Evolutionary conservation across 2,888 invertebrate genomes (phyloP).

Genomic region (Thymelicus lineola): DNA sequence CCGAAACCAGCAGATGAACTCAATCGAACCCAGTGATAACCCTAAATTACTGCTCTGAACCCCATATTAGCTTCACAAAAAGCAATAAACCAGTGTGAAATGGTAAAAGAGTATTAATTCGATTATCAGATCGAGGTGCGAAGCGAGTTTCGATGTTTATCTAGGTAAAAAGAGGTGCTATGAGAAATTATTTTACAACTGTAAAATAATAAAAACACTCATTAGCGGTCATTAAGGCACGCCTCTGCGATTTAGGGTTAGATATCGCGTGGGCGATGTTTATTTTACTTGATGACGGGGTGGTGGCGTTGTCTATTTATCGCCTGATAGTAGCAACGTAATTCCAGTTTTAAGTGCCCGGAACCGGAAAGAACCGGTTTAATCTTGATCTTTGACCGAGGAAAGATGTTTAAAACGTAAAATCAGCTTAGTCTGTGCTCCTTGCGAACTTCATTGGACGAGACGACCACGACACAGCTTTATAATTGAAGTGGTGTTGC

Average conservation of each 20-base stretch:
- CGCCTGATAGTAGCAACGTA: constrained; percentile 45
- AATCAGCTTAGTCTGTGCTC: not conserved
- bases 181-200: constrained; percentile 83
- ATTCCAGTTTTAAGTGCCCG: constrained; percentile 35
- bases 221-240: constrained; percentile 82
- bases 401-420: not conserved
- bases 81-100: constrained; percentile 83
- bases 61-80: constrained; percentile 77
- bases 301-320: constrained; percentile 60
- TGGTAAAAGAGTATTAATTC: constrained; percentile 82
- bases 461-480: no score
- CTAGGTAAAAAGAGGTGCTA: constrained; percentile 83
- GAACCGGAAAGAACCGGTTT: constrained; percentile 26
- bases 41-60: constrained; percentile 77
- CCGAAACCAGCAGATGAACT: constrained; percentile 71
- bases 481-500: no score
- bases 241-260: constrained; percentile 78
- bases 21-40: constrained; percentile 79
- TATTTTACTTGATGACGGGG: constrained; percentile 72
- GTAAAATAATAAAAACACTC: constrained; percentile 84
- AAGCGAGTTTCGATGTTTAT: constrained; percentile 85
- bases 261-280: constrained; percentile 74
- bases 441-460: no score
- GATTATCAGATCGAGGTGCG: constrained; percentile 85
- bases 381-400: constrained; percentile 16